Conservation (phyloP, 2,797 vertebrate species). For the Chaenodraco wilsoni region DNA sequence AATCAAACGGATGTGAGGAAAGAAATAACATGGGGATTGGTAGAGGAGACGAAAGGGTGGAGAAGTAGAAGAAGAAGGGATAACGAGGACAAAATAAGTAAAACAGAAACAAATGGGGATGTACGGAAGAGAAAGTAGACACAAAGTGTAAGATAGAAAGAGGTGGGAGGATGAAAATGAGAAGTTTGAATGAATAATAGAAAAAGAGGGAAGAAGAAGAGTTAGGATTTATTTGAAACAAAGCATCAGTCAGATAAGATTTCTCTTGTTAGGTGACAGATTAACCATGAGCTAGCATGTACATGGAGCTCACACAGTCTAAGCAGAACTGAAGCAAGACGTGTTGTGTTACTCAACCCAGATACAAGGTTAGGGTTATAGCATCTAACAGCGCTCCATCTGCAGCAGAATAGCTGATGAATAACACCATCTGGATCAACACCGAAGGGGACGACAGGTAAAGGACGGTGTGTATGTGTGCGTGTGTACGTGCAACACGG, state of each 20-base stretch:
- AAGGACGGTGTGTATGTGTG: slow-evolving; percentile 24
- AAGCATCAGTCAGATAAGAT: slow-evolving; percentile 10
- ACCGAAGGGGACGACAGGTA: slow-evolving; percentile 48
- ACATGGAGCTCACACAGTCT: slow-evolving; percentile 13
- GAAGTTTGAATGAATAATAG: slow-evolving; percentile 15
- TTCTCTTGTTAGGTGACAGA: not conserved
- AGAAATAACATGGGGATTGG: not conserved
- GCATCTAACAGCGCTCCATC: slow-evolving; percentile 35
- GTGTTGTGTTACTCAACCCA: slow-evolving; percentile 28
- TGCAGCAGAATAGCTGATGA: slow-evolving; percentile 59
- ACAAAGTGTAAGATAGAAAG: not conserved
- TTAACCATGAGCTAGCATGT: slow-evolving; percentile 6
- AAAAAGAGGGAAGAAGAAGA: slow-evolving; percentile 16
- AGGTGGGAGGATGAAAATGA: slow-evolving; percentile 18
- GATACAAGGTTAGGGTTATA: slow-evolving; percentile 29
- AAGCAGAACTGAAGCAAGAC: slow-evolving; percentile 12
- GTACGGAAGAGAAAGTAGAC: not conserved
- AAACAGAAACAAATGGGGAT: slow-evolving; percentile 17
- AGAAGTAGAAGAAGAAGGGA: slow-evolving; percentile 1
- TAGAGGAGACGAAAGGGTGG: not conserved
- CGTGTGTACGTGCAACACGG: slow-evolving; percentile 11
- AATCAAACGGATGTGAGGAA: not conserved
- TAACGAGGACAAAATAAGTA: slow-evolving; percentile 6
- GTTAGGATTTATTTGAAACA: slow-evolving; percentile 25
- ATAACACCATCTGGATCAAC: slow-evolving; percentile 68